A percentile compares a stretch with the other conserved stretches of the same genome.
These are phyloP conservation scores for Vidua macroura DNA, from an alignment of 2,113 vertebrate species.

Conservation along the genomic window DNA sequence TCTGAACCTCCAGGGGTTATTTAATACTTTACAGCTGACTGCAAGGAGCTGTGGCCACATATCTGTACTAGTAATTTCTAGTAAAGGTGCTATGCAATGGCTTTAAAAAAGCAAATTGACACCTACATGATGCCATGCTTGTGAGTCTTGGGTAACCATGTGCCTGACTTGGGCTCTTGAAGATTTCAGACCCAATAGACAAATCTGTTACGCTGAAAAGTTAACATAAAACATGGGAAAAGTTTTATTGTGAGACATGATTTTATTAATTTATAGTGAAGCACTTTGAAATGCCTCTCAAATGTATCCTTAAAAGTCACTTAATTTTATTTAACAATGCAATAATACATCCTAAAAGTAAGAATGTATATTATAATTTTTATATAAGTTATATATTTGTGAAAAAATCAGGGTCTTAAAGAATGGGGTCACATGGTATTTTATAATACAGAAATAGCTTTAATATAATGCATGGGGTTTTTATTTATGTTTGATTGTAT, in stretches of 20 bases:
- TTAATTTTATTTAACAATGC: background rate
- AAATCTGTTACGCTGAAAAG: constrained; percentile 67
- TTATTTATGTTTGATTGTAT: background rate
- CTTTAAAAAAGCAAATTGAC: background rate
- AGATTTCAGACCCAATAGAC: constrained; percentile 74
- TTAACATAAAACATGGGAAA: background rate
- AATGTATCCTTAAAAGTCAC: background rate
- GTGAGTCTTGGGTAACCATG: background rate
- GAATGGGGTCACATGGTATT: background rate
- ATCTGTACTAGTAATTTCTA: background rate
- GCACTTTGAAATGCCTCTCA: background rate
- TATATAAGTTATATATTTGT: background rate
- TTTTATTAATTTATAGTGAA: background rate
- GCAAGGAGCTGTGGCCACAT: constrained; percentile 69
- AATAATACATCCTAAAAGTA: background rate
- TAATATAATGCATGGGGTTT: background rate
- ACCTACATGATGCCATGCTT: background rate
- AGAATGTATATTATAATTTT: constrained; percentile 6
- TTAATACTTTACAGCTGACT: constrained; percentile 72
- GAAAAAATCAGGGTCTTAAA: background rate
- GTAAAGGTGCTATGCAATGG: background rate
- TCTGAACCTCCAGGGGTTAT: constrained; percentile 66
- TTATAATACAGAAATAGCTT: background rate
- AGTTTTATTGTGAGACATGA: background rate
- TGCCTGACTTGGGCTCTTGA: constrained; percentile 80